Evolutionary conservation across 2,797 vertebrate genomes (phyloP), one percentile per base, ranked within the genome.

Genomic region (Gouania willdenowi): DNA sequence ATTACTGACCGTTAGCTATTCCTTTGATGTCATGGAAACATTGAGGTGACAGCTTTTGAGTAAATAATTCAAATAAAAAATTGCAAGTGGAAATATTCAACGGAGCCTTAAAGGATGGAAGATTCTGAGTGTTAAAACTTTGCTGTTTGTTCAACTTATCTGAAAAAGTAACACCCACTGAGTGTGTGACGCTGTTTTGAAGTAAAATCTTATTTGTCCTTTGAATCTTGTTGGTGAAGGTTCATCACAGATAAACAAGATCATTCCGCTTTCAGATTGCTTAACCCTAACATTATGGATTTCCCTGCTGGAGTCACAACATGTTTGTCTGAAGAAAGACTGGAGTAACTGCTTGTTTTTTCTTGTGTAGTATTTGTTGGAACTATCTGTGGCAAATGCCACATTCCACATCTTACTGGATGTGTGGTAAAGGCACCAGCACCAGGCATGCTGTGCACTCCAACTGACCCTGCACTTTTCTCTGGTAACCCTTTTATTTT

Each of bases 291-390:
- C 49, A 61, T 73, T 61, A 72, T 54, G 17, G 57, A 62, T 75
- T 37, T 22, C 41, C 22, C 27, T 34, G 23, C 39, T 24, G 23
- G 38, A 51, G 64, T 55, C 76, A 87, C 8, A 84, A 84, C 83
- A 85, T 85, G 85, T 87, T 87, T 84, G 64, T 85, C 42, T 42
- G 47, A 53, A 68, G 51, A 63, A 46, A 32, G 48, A 27, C 2
- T 3, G 32, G 20, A 60, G 62, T 69, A 72, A 86, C 50, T 63
- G 61, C 37, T 34, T 38, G 55, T 71, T 71, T 71, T 71, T 79
- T 47, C 50, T 67, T 62, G 72, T 86, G 81, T 85, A 85, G 82
- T 85, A 86, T 87, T 84, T 73, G 44, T 61, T 48, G 66, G 40
- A 57, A 48, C 34, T 45, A 37, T 58, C 57, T 33, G 23, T 18